Conservation (phyloP, 2,888 invertebrate species). For the Zele albiditarsus region DNA sequence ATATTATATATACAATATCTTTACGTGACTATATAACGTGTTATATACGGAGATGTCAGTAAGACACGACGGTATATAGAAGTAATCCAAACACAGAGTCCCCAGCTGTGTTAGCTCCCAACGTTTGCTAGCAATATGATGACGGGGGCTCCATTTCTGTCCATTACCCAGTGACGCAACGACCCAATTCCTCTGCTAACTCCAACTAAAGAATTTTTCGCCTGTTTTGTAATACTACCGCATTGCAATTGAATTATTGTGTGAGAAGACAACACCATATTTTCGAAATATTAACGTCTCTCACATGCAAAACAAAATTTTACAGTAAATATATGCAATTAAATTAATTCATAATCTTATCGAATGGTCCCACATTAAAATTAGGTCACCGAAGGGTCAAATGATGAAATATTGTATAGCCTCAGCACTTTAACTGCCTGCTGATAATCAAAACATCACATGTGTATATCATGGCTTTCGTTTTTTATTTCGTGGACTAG, state of each 20-base stretch:
- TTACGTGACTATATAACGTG: neutral
- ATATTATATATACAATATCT: neutral
- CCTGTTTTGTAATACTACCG: neutral
- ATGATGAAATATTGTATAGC: neutral
- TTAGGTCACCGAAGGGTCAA: neutral
- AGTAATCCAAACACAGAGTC: neutral
- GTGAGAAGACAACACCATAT: neutral
- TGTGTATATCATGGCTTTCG: neutral
- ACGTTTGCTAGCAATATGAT: slow-evolving; percentile 36
- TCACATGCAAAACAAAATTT: neutral
- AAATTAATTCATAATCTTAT: neutral
- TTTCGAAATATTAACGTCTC: neutral
- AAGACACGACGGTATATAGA: neutral
- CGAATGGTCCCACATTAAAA: neutral
- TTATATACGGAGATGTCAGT: neutral
- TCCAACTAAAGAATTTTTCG: neutral
- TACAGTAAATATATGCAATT: neutral
- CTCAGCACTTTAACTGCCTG: neutral
- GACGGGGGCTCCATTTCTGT: slow-evolving; percentile 34
- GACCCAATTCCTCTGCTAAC: slow-evolving; percentile 40
- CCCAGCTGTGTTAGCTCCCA: neutral
- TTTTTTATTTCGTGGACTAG: neutral
- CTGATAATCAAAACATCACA: neutral
- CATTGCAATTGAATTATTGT: slow-evolving; percentile 1
- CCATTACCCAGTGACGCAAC: slow-evolving; percentile 40